Evolutionary conservation across 2,888 invertebrate species (phyloP).

Genomic region (Plagiodera versicolora): DNA sequence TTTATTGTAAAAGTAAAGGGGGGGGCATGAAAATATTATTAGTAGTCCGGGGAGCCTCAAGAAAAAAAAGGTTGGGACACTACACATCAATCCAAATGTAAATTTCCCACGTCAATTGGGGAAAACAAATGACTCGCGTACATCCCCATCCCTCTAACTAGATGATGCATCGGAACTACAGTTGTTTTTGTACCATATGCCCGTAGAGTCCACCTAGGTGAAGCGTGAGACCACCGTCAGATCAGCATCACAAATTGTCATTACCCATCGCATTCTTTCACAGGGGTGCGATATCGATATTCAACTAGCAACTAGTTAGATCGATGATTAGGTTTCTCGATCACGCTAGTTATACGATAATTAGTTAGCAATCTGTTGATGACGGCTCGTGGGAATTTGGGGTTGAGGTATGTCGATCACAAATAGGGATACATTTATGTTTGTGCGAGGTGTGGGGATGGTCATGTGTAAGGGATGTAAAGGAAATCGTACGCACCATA

Average conservation of each 20-base stretch:
- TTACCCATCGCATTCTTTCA: not conserved
- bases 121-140: constrained; percentile 19
- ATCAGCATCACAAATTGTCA: constrained; percentile 9
- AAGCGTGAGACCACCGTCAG: constrained; percentile 18
- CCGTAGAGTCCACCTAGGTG: not conserved
- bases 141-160: constrained; percentile 16
- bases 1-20: no score
- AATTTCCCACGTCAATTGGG: constrained; percentile 18
- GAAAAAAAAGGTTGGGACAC: no score
- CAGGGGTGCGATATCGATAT: constrained; percentile 14
- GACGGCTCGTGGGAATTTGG: constrained; percentile 28
- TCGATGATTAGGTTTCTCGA: constrained; percentile 18
- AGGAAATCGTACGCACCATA: no score
- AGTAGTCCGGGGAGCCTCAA: no score
- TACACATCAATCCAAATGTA: no score
- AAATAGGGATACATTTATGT: not conserved
- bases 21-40: no score
- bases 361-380: constrained; percentile 32
- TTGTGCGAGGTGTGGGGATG: no score
- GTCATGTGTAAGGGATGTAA: no score
- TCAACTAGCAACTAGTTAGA: constrained; percentile 11
- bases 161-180: constrained; percentile 16
- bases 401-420: constrained; percentile 2
- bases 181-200: constrained; percentile 18
- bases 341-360: constrained; percentile 23